Evolutionary conservation across 2,113 vertebrate species (phyloP), one percentile per base, ranked within the genome.

Genomic region (Amazona guildingii): DNA sequence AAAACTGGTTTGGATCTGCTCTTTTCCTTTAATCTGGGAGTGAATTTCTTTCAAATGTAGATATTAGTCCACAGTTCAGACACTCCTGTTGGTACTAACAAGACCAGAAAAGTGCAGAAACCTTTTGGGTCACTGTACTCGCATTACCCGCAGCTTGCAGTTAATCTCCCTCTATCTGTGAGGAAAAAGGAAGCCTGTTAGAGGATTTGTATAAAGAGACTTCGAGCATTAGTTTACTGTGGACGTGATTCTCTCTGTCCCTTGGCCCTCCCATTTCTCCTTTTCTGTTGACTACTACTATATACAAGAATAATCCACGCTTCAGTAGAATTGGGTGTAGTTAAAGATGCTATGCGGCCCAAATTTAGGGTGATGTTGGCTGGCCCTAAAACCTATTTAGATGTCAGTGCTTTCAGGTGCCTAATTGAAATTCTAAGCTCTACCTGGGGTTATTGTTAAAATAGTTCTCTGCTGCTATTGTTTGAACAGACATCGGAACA

Each of bases 131-230:
- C 3, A 1, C 48, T 79, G 35, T 7, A 31, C 20, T 86, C 28
- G 13, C 4, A 5, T 29, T 72, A n/a, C 51, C 5, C 7, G 4
- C 19, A 3, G 4, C 6, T 52, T 21, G 2, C 11, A 17, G 27
- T 41, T 31, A 51, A 75, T 87, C 79, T 85, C 25, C 4, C 3
- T 54, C 29, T 39, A 6, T 77, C n/a, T 73, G 10, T 49, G 35
- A 64, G 20, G 2, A 20, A 10, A 61, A 63, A 61, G 8, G 9
- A 6, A 79, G 3, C 7, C 31, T 67, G 16, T 62, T 14, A 55
- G 31, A 83, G 25, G 37, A 59, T 64, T 79, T 77, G 37, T 59
- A 13, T n/a, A 35, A 88, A n/a, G 37, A 20, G 8, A 59, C 6
- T 84, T 96, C 0, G 1, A 86, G 23, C 15, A 33, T 54, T 31